Base-by-base conservation (phyloP, 1,140 invertebrate species). In the Tetramorium simillimum region DNA sequence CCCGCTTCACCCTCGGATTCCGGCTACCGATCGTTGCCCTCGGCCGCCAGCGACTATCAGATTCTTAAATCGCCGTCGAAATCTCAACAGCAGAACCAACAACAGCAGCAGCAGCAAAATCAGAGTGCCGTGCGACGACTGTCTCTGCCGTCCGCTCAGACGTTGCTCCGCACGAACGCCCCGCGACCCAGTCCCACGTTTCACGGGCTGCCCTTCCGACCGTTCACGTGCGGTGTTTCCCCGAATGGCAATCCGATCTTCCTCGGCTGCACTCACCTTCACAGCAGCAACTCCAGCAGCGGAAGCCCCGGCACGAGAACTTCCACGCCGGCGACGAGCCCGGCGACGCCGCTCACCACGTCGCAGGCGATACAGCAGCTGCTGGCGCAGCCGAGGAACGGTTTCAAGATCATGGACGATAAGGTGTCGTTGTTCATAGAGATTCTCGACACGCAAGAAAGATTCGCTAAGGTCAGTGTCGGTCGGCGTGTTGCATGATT, bases 391-490 rank as follows among this genome's bases (percentile, higher is more conserved):
- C 96, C 97, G 1, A 94, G 97, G 21, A 97, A 97, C 92, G 97
- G 97, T 2, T 97, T 97, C 93, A 96, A 97, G 86, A 96, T 97
- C 88, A 96, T 97, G 93, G 97, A 97, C 89, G 97, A 98, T 93
- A 97, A 97, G 92, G 96, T 98, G 89, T 96, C 96, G 14, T 95
- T 98, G 16, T 97, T 97, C 93, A 97, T 97, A 90, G 97, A 98
- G 86, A 98, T 98, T 86, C 95, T 98, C 91, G 97, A 97, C 91
- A 97, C 97, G 16, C 97, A 98, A 95, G 97, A 98, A 93, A 95
- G 96, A 92, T 97, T 98, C 91, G 97, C 97, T 92, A 96, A 97
- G 97, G 97, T 98, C 95, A 95, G 94, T 93, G 77, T 43, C 21
- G 16, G 18, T 69, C 14, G 77, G 3, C 43, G 28, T 67, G 28